These are phyloP conservation scores for Eupeodes luniger DNA, from an alignment of 2,888 invertebrate species.

Conservation along the genomic window DNA sequence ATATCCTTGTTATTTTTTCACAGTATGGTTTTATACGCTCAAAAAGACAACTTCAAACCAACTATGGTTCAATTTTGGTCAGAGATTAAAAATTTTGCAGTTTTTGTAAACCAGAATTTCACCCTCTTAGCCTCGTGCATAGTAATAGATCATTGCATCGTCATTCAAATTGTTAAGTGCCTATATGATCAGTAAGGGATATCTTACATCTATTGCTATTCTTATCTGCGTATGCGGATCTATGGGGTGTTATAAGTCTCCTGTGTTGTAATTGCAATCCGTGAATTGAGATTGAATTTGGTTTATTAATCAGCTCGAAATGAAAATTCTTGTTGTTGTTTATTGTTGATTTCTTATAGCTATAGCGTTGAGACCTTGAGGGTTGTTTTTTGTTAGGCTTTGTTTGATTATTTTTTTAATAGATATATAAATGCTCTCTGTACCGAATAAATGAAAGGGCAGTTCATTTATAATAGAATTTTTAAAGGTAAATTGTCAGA, in stretches of 20 bases:
- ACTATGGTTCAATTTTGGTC: constrained; percentile 79
- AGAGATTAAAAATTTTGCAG: constrained; percentile 59
- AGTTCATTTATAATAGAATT: neutral
- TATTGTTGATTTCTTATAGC: neutral
- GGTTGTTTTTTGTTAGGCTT: constrained; percentile 34
- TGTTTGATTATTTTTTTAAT: constrained; percentile 34
- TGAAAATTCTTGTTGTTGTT: constrained; percentile 57
- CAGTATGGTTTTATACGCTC: constrained; percentile 45
- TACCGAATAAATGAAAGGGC: constrained; percentile 37
- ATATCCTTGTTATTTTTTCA: neutral
- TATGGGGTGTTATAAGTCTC: constrained; percentile 72
- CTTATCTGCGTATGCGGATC: constrained; percentile 60
- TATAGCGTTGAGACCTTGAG: constrained; percentile 8
- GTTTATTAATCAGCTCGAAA: constrained; percentile 64
- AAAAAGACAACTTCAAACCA: constrained; percentile 68
- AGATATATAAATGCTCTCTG: constrained; percentile 17
- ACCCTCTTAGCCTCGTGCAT: constrained; percentile 49
- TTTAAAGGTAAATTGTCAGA: too few relatives aligned
- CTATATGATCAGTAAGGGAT: constrained; percentile 73
- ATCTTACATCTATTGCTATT: constrained; percentile 30
- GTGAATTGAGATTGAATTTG: neutral
- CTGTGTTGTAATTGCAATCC: constrained; percentile 71
- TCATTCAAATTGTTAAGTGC: constrained; percentile 57
- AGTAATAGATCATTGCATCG: constrained; percentile 21
- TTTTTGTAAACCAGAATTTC: constrained; percentile 33